Percentiles rank a stretch among this genome's conserved stretches.
Conservation (phyloP, 1,140 invertebrate species). For the Pollicipes pollicipes region DNA sequence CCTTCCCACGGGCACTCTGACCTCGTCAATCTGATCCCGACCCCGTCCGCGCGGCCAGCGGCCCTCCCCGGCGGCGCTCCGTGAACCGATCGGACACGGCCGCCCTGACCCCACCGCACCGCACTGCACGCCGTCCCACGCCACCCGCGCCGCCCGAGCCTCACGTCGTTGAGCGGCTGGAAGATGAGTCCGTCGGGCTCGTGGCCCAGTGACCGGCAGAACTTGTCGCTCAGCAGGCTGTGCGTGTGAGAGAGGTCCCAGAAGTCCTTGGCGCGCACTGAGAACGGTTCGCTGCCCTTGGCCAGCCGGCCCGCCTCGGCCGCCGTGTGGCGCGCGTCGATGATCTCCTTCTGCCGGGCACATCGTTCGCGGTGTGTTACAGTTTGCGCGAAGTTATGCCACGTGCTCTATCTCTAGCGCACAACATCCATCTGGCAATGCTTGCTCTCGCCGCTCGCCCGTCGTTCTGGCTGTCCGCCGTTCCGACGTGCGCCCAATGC, state of each 20-base stretch:
- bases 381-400: too few relatives aligned
- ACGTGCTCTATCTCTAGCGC: constrained; percentile 32
- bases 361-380: too few relatives aligned
- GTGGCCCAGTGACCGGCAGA: constrained; percentile 64
- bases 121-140: constrained; percentile 1
- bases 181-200: constrained; percentile 97
- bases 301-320: constrained; percentile 54
- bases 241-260: constrained; percentile 53
- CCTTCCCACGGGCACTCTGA: too few relatives aligned
- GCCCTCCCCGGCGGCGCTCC: too few relatives aligned
- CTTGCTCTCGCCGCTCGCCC: too few relatives aligned
- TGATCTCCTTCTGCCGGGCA: constrained; percentile 36
- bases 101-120: not conserved
- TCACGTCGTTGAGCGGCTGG: constrained; percentile 66
- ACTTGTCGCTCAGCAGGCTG: constrained; percentile 64
- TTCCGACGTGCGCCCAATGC: too few relatives aligned
- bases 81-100: too few relatives aligned
- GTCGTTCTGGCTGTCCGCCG: too few relatives aligned
- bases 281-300: constrained; percentile 63
- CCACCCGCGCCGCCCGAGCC: constrained; percentile 2
- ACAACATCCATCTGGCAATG: too few relatives aligned
- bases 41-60: too few relatives aligned
- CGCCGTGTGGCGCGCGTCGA: constrained; percentile 49
- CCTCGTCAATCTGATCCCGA: too few relatives aligned
- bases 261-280: constrained; percentile 71